Percentiles rank a stretch among this genome's conserved stretches.
phyloP scores from a whole-genome alignment of 2,888 invertebrate genomes.

The Unio pictorum region DNA sequence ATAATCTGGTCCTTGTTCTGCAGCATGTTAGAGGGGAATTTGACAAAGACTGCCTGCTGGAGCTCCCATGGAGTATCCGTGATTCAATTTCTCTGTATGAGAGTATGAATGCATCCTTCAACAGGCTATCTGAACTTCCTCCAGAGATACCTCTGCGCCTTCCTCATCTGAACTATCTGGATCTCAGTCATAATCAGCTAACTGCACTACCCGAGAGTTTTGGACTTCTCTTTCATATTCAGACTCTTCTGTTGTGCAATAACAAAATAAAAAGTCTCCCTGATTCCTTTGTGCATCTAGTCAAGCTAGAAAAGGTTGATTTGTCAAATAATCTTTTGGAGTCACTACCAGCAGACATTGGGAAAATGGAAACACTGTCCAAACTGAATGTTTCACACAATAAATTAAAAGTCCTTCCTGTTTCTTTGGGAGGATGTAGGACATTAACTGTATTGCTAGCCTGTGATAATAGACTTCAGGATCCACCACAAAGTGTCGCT shows the following conservation, averaged over 20 bases:
- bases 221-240: constrained; percentile 67
- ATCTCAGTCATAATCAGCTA: constrained; percentile 68
- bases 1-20: constrained; percentile 14
- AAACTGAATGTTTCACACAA: constrained; percentile 67
- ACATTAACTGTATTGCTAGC: constrained; percentile 62
- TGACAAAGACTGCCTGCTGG: constrained; percentile 60
- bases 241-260: constrained; percentile 60
- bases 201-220: constrained; percentile 66
- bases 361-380: constrained; percentile 62
- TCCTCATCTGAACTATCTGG: constrained; percentile 67
- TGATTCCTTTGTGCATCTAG: constrained; percentile 59
- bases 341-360: constrained; percentile 63
- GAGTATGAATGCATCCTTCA: constrained; percentile 67
- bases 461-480: constrained; percentile 58
- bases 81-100: constrained; percentile 70
- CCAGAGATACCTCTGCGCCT: constrained; percentile 67
- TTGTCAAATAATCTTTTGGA: constrained; percentile 64
- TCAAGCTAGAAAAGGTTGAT: constrained; percentile 68
- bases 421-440: constrained; percentile 58
- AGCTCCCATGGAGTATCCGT: constrained; percentile 65
- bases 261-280: constrained; percentile 65
- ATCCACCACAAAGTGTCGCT: constrained; percentile 65
- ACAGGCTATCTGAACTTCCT: constrained; percentile 66
- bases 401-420: constrained; percentile 63
- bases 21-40: constrained; percentile 68